Base-by-base conservation (phyloP, 2,888 invertebrate species). In the Drosophila neotestacea region DNA sequence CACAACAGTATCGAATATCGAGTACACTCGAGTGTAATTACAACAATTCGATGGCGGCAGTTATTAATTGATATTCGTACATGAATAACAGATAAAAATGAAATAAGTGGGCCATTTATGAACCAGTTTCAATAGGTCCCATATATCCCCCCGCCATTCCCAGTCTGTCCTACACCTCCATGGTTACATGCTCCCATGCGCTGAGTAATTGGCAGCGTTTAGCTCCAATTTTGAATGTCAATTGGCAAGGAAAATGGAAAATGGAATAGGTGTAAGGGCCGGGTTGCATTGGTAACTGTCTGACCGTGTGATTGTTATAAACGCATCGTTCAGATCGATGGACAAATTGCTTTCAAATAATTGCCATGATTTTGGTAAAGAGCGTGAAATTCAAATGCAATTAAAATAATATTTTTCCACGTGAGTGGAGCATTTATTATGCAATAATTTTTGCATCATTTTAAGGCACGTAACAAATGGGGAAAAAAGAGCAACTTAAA, bases 331-430 rank as follows among this genome's bases (percentile, higher is more conserved):
- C 81, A 79, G 70, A 76, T 81, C 78, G 87, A 81, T 84, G 85
- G 60, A 67, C 80, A 81, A 83, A 88, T 78, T 68, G 75, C 64
- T 68, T 55, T 69, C 63, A 42, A 68, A 83, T 83, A 81, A 83
- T 79, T 77, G 67, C 60, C 34, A 30, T 27, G 71, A 69, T 75
- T 75, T 67, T 67, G 74, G 46, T 81, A 77, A 88, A 88, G 52
- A 78, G 88, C 82, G 64, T 89, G 64, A 88, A 89, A 89, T 88
- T 74, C 55, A 78, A 82, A 66, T 77, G 86, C 86, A 81, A 88
- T 89, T 88, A 84, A 85, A 82, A 84, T 56, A 73, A 76, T 76
- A 85, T 78, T 85, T 82, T 78, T 85, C 73, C 78, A 71, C 76
- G 50, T 72, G 76, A 73, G 69, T 58, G 61, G 32, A 47, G 67